Evolutionary conservation across 2,797 vertebrate species (phyloP).

Genomic region (Muscicapa striata): DNA sequence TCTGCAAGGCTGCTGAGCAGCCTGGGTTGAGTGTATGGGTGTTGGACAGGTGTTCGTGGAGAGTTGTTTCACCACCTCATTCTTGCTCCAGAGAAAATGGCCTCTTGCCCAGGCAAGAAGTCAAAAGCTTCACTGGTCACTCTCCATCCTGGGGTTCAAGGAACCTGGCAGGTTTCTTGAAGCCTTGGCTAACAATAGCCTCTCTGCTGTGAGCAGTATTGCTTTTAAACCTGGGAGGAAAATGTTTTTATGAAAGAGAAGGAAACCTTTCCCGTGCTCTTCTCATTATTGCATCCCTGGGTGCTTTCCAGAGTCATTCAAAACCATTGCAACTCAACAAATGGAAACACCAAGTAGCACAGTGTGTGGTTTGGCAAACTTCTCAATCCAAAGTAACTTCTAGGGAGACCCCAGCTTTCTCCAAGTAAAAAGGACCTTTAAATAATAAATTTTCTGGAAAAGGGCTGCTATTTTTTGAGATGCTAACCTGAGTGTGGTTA

Average conservation of each 20-base stretch:
- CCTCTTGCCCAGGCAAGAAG: not conserved
- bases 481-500: not conserved
- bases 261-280: not conserved
- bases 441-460: not conserved
- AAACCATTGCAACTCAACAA: not conserved
- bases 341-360: not conserved
- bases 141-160: not conserved
- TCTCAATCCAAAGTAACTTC: not conserved
- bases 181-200: not conserved
- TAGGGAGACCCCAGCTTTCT: not conserved
- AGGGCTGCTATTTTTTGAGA: not conserved
- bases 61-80: not conserved
- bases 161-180: not conserved
- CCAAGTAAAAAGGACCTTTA: not conserved
- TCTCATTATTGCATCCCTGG: not conserved
- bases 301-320: not conserved
- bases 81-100: not conserved
- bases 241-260: not conserved
- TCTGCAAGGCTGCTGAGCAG: not conserved
- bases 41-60: not conserved
- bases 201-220: not conserved
- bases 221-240: not conserved
- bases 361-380: not conserved
- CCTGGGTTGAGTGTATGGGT: rapidly evolving
- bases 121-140: not conserved